Percentiles rank a stretch among this genome's conserved stretches.
phyloP scores from a whole-genome alignment of 1,140 invertebrate genomes.

The Leptinotarsa defecta region DNA sequence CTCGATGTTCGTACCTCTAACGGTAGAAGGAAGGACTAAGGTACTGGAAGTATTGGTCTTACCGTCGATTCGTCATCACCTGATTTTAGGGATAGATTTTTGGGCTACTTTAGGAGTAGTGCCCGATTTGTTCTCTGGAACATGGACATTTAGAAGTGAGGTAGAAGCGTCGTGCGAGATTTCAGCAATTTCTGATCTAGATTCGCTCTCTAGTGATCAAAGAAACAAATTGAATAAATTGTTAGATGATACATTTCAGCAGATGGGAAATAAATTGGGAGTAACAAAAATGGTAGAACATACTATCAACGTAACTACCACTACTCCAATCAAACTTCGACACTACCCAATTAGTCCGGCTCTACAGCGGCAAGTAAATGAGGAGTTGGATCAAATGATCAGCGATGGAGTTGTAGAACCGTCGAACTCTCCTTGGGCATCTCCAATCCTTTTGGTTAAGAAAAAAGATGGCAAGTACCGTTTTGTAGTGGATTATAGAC shows the following conservation, averaged over 20 bases:
- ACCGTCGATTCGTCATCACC: not conserved
- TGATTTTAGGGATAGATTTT: slow-evolving; percentile 24
- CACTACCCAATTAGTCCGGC: not conserved
- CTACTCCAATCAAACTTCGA: not conserved
- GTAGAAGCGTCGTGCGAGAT: not conserved
- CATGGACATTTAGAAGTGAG: slow-evolving; percentile 4
- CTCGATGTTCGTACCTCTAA: not conserved
- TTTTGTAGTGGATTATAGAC: slow-evolving; percentile 52
- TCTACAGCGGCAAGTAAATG: not conserved
- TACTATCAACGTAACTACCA: not conserved
- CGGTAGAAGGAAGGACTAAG: not conserved
- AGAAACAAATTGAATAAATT: not conserved
- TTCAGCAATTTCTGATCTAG: not conserved
- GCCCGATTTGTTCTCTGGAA: not conserved
- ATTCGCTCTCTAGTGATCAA: not conserved
- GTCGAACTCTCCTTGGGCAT: slow-evolving; percentile 34
- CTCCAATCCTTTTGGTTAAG: slow-evolving; percentile 41
- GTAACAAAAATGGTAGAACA: not conserved
- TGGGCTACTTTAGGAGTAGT: slow-evolving; percentile 9
- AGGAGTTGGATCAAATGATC: slow-evolving; percentile 18
- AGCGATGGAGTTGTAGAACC: slow-evolving; percentile 22
- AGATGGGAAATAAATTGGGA: slow-evolving; percentile 7
- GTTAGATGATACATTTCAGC: not conserved
- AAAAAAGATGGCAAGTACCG: slow-evolving; percentile 46
- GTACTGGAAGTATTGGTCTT: not conserved